Base-by-base conservation (phyloP, 1,140 invertebrate species). In the Gryllus bimaculatus region DNA sequence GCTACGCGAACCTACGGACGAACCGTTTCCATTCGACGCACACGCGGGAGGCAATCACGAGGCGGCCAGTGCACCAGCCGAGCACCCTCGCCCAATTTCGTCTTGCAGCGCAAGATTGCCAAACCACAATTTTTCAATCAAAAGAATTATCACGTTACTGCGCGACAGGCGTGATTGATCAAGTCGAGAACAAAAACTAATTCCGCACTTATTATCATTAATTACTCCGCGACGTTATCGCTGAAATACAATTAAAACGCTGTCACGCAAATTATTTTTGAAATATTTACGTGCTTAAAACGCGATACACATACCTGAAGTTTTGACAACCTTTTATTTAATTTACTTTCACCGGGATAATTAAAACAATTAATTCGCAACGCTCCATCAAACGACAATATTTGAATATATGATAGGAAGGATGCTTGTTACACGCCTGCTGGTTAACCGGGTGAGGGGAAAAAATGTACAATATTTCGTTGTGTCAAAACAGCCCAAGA, bases 281-380 rank as follows among this genome's bases (percentile, higher is more conserved):
- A 66, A 66, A 66, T 66, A 66, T 66, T 66, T 66, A 66, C 54
- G 54, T 18, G 54, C 10, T 18, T 66, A 66, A 66, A 66, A 10
- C 18, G 54, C 54, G 54, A 66, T 66, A n/a, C 54, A 66, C 54
- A 66, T 66, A 66, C 54, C 54, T 66, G 54, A 66, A 66, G 54
- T 66, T 66, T 66, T 66, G 54, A 66, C 54, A 66, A 66, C 54
- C 18, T 66, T 66, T 66, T 66, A 66, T 66, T 66, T 66, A 66
- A 66, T 66, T 66, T 66, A 66, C 54, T 66, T 66, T 66, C 54
- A 18, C 54, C 54, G 54, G 54, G 10, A 66, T 13, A 66, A 66
- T 66, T 66, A 66, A 66, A 66, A 66, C 54, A 66, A 66, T 66
- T 66, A 66, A 13, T 66, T 13, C 54, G 54, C 54, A 66, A 66